Percentiles rank a stretch among this genome's conserved stretches.
Evolutionary conservation across 1,140 invertebrate species (phyloP).

Genomic region (Melanaphis sacchari): DNA sequence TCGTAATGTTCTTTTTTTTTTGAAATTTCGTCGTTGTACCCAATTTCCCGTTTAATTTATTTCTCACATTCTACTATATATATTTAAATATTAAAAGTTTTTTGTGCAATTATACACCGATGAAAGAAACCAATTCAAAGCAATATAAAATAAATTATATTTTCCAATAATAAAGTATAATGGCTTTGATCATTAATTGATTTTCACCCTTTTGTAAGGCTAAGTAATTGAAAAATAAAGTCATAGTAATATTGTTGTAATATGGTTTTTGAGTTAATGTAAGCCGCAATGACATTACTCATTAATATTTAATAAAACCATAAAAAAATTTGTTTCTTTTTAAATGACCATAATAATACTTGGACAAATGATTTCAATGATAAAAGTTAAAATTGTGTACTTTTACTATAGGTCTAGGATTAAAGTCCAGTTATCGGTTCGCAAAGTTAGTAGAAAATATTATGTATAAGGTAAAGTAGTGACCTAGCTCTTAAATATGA

Average conservation of each 20-base stretch:
- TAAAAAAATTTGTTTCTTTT: neutral
- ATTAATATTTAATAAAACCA: neutral
- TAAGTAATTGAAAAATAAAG: slow-evolving; percentile 1
- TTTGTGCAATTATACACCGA: neutral
- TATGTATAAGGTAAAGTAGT: neutral
- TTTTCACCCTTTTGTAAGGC: neutral
- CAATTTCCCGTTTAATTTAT: neutral
- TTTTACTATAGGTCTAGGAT: neutral
- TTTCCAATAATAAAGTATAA: neutral
- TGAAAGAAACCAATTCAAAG: neutral
- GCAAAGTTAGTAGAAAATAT: neutral
- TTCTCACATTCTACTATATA: neutral
- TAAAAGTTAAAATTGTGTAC: neutral
- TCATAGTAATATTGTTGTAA: neutral
- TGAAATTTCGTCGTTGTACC: neutral
- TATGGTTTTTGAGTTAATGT: neutral
- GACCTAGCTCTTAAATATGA: neutral
- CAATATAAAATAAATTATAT: slow-evolving; percentile 1
- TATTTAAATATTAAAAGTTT: slow-evolving; percentile 5
- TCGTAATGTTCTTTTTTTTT: neutral
- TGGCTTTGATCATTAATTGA: slow-evolving; percentile 9
- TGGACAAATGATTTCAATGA: neutral
- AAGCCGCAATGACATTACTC: neutral
- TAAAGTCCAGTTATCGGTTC: neutral
- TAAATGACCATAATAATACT: neutral